phyloP scores from a whole-genome alignment of 2,113 vertebrate genomes.

The Zapornia atra region DNA sequence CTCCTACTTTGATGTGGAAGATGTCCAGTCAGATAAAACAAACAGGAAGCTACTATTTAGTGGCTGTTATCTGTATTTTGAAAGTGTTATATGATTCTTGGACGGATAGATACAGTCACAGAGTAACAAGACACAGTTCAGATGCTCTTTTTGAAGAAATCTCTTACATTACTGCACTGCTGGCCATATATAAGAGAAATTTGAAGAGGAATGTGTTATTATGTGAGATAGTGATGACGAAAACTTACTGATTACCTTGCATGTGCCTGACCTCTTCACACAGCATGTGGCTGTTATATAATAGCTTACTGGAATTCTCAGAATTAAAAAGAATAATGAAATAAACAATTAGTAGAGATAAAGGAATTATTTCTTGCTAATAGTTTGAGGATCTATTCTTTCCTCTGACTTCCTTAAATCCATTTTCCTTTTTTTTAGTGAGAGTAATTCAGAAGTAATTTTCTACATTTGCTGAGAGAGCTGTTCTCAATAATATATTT shows the following conservation, averaged over 20 bases:
- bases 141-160: neutral
- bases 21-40: neutral
- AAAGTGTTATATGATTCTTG: neutral
- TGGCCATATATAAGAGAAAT: neutral
- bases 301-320: neutral
- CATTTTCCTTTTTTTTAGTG: neutral
- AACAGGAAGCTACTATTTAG: neutral
- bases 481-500: neutral
- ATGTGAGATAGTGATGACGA: neutral
- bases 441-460: neutral
- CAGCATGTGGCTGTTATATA: neutral
- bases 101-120: neutral
- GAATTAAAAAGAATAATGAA: neutral
- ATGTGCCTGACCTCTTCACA: neutral
- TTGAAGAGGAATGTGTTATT: neutral
- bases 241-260: neutral
- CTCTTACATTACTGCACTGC: neutral
- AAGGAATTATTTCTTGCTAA: neutral
- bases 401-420: neutral
- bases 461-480: neutral
- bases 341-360: neutral
- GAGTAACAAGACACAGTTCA: neutral
- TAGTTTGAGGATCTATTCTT: neutral
- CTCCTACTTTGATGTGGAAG: neutral
- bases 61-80: neutral